These are phyloP conservation scores for Mesochorus sp. DNA, from an alignment of 2,888 invertebrate species.

Conservation along the genomic window DNA sequence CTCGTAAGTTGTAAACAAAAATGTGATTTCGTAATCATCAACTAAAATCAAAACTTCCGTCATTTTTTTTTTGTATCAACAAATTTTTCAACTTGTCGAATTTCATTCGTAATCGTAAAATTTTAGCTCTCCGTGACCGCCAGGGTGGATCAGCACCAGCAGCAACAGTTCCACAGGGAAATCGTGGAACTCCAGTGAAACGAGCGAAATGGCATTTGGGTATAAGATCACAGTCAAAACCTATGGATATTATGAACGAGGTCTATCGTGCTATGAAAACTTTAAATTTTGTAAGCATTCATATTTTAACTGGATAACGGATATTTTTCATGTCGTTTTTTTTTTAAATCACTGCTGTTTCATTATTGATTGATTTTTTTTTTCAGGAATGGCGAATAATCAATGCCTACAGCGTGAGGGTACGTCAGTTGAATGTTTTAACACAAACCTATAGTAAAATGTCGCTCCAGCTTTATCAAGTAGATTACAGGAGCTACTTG, in stretches of 20 bases:
- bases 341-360: neutral
- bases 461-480: constrained; percentile 99
- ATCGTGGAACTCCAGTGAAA: constrained; percentile 90
- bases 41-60: neutral
- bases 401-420: constrained; percentile 97
- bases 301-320: neutral
- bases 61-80: neutral
- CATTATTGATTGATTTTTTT: neutral
- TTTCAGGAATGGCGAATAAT: constrained; percentile 97
- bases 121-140: constrained; percentile 83
- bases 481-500: constrained; percentile 98
- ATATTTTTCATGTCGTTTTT: neutral
- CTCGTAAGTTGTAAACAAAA: constrained; percentile 83
- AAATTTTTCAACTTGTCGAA: no score
- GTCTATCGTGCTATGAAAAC: constrained; percentile 99
- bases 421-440: constrained; percentile 93
- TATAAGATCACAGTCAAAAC: constrained; percentile 99
- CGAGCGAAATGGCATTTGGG: constrained; percentile 99
- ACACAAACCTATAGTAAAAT: constrained; percentile 95
- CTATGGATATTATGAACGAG: constrained; percentile 99
- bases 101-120: no score
- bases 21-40: neutral
- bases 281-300: constrained; percentile 90
- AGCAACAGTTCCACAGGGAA: constrained; percentile 75
- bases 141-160: constrained; percentile 74